Percentiles rank a stretch among this genome's conserved stretches.
phyloP scores from a whole-genome alignment of 2,797 vertebrate genomes.

The Echiichthys vipera region DNA sequence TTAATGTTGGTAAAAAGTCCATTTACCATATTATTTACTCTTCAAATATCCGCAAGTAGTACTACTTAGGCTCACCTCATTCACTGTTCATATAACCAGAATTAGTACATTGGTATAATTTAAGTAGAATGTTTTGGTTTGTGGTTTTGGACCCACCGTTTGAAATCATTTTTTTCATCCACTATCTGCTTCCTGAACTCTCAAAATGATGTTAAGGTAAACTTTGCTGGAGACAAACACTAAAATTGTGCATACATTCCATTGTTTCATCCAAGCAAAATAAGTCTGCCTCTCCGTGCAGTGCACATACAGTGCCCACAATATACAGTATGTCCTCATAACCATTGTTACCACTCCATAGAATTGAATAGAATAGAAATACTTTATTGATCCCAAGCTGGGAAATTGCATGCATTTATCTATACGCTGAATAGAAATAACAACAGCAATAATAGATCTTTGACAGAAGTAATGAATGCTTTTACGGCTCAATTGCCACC shows the following conservation, averaged over 20 bases:
- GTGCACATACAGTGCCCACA: constrained; percentile 1
- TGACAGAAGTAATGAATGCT: constrained; percentile 18
- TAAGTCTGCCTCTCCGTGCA: constrained; percentile 10
- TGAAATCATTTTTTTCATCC: not conserved
- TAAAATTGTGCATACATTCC: constrained; percentile 13
- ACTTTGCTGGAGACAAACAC: constrained; percentile 21
- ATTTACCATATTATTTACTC: too few relatives aligned
- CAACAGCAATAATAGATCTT: not conserved
- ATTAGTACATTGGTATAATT: too few relatives aligned
- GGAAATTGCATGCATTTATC: not conserved
- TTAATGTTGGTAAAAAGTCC: too few relatives aligned
- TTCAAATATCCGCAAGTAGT: too few relatives aligned
- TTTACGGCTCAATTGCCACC: constrained; percentile 42
- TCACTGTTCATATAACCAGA: too few relatives aligned
- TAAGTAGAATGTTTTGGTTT: too few relatives aligned
- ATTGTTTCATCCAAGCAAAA: constrained; percentile 19
- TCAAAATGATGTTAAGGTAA: not conserved
- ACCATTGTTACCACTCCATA: not conserved
- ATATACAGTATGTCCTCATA: not conserved
- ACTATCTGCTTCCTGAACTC: not conserved
- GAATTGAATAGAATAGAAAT: too few relatives aligned
- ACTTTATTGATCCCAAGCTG: too few relatives aligned
- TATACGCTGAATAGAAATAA: not conserved
- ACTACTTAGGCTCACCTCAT: too few relatives aligned
- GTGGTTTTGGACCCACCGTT: too few relatives aligned